Base-by-base conservation (phyloP, 2,113 vertebrate genomes). In the Oceanites oceanicus region DNA sequence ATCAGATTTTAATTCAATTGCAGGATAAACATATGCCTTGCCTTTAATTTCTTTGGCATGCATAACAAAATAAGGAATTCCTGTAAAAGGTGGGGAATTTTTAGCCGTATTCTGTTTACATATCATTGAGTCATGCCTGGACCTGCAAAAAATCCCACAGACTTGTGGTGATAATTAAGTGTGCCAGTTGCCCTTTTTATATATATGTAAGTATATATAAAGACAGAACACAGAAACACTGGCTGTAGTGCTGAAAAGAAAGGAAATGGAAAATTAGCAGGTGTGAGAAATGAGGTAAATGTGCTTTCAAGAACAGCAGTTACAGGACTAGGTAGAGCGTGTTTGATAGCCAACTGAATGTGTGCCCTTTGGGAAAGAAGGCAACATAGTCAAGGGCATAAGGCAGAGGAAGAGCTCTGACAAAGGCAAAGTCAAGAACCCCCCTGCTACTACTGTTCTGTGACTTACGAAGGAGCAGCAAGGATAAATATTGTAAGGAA, bases 131-230 rank as follows among this genome's bases (percentile, higher is more conserved):
- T 79, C 40, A 58, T 40, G 25, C 21, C 23, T 44, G 10, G 29
- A 66, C 49, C 30, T 72, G 78, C 23, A 75, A 40, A 88, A 50
- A 68, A 16, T 42, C 3, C 47, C 23, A 9, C 10, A 5, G 38
- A 29, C 1, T 75, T 17, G 50, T 21, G 14, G 15, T n/a, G 0
- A 0, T 26, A 47, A 58, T 19, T 12, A 49, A 6, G 22, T 67
- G 16, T 78, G 40, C 30, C n/a, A 15, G 10, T 25, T 58, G 10
- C 66, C 77, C 29, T n/a, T 53, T 42, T 32, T 22, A 16, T 53
- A 17, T n/a, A 9, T 6, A 1, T 20, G 0, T 5, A 29, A 32
- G 25, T 49, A 73, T 38, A 38, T 38, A 38, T 38, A 38, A 38
- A 38, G 38, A 38, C 38, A 50, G 23, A 55, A 21, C 6, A 36